Conservation (phyloP, 2,888 invertebrate genomes). For the Aproaerema taeniolella region DNA sequence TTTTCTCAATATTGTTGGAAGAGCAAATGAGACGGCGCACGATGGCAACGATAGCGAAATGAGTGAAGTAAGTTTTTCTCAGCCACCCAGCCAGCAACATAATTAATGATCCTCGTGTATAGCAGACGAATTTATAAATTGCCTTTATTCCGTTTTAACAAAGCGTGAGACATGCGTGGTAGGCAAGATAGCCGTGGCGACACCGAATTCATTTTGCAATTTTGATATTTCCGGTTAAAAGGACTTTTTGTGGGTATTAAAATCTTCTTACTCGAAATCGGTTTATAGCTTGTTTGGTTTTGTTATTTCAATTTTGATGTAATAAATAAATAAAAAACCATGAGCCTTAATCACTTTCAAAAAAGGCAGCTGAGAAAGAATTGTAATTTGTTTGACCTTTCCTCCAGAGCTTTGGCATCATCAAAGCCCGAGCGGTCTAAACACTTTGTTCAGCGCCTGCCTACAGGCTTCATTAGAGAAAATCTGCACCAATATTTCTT, state of each 20-base stretch:
- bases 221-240: no score
- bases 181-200: constrained; percentile 16
- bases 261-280: no score
- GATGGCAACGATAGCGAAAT: constrained; percentile 72
- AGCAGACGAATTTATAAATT: constrained; percentile 75
- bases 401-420: not conserved
- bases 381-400: not conserved
- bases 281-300: no score
- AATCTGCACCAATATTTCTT: constrained; percentile 12
- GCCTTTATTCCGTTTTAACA: constrained; percentile 68
- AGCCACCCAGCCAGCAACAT: constrained; percentile 78
- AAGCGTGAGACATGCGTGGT: constrained; percentile 58
- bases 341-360: constrained; percentile 1
- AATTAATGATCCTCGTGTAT: constrained; percentile 73
- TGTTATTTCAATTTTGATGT: no score
- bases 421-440: not conserved
- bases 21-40: constrained; percentile 55
- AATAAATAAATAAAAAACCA: no score
- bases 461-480: constrained; percentile 11
- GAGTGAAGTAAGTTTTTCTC: constrained; percentile 76
- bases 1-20: constrained; percentile 19
- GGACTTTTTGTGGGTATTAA: no score
- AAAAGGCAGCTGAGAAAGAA: no score
- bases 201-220: no score
- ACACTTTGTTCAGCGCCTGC: not conserved